These are phyloP conservation scores for Gallinago nigripennis DNA, from an alignment of 2,797 vertebrate genomes.

Conservation along the genomic window DNA sequence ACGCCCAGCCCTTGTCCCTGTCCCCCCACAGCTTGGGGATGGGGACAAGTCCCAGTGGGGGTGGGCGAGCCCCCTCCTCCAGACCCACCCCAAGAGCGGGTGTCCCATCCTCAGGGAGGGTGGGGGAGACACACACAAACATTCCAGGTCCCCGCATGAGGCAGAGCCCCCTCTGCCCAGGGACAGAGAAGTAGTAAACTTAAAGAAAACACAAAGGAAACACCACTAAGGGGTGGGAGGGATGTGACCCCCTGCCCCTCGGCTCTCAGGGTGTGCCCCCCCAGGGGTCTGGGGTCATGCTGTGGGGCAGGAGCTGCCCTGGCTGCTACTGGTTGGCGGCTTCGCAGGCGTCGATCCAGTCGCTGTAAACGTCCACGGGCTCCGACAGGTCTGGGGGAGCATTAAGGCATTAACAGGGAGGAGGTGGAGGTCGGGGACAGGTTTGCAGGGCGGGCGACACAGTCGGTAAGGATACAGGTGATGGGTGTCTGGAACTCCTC, in stretches of 20 bases:
- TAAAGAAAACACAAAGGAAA: background rate
- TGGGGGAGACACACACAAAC: background rate
- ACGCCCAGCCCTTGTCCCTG: accelerated
- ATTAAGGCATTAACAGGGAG: background rate
- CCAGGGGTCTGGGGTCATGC: no score
- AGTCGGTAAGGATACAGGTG: conserved; percentile 89
- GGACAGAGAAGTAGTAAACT: background rate
- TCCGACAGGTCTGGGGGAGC: conserved; percentile 87
- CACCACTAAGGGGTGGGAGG: background rate
- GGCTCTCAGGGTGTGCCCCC: no score
- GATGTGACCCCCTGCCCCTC: no score
- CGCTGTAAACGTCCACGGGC: conserved; percentile 93
- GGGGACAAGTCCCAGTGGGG: background rate
- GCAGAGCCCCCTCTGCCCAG: accelerated
- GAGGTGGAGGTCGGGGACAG: no score
- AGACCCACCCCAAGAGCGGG: background rate
- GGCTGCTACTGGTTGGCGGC: conserved; percentile 88
- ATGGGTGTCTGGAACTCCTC: conserved; percentile 97
- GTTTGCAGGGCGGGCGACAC: background rate
- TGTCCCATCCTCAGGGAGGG: accelerated
- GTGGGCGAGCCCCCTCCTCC: background rate
- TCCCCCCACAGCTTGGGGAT: accelerated
- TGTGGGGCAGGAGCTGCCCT: background rate
- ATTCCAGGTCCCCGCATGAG: background rate
- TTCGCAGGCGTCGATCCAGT: conserved; percentile 96